A percentile compares a stretch with the other conserved stretches of the same genome.
Conservation (phyloP, 2,113 vertebrate genomes). For the Helogale parvula region DNA sequence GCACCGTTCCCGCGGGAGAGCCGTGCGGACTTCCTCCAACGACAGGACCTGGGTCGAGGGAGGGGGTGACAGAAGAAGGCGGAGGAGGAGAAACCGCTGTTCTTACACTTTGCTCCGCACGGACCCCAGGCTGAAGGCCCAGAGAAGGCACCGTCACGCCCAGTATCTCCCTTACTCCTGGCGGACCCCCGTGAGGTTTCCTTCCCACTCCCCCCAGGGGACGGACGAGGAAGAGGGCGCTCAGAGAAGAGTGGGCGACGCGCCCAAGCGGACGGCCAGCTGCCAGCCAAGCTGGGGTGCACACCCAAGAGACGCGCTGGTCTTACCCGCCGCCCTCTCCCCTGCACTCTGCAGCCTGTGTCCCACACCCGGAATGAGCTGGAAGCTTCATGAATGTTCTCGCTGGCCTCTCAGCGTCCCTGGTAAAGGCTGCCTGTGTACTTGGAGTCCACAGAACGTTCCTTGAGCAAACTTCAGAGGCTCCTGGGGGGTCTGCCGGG, state of each 20-base stretch:
- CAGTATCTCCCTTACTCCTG: background rate
- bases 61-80: background rate
- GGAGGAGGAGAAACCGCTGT: background rate
- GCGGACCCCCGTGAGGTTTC: background rate
- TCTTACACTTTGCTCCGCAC: background rate
- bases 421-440: background rate
- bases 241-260: too few species aligned
- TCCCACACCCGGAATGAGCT: too few species aligned
- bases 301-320: fast-evolving
- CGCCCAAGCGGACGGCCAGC: background rate
- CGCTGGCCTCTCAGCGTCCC: background rate
- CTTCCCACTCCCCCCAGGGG: background rate
- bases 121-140: background rate
- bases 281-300: fast-evolving
- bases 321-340: fast-evolving
- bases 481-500: background rate
- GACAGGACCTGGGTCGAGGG: background rate
- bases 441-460: background rate
- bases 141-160: background rate
- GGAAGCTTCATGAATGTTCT: background rate
- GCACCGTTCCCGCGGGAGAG: background rate
- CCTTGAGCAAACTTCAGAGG: background rate
- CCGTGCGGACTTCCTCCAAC: background rate
- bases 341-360: background rate
- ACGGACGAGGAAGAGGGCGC: background rate